Conservation (phyloP, 2,888 invertebrate species). For the Chesias legatella region DNA sequence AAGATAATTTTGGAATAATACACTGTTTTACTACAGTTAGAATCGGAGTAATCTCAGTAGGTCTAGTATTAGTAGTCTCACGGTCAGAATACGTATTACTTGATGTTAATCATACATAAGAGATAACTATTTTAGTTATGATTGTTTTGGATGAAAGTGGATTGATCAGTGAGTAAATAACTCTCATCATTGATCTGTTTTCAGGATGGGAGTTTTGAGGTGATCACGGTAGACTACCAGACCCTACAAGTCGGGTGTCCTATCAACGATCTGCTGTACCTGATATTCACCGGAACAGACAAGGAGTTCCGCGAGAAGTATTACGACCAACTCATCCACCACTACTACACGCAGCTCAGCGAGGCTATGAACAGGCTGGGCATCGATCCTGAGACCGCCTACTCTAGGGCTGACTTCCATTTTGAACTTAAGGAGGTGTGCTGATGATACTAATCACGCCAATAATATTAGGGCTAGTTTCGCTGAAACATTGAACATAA, state of each 20-base stretch:
- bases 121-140: too few relatives aligned
- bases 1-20: too few relatives aligned
- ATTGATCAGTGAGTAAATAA: constrained; percentile 22
- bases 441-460: too few relatives aligned
- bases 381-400: constrained; percentile 36
- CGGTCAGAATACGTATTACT: too few relatives aligned
- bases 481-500: too few relatives aligned
- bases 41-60: too few relatives aligned
- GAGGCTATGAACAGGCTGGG: constrained; percentile 36
- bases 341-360: constrained; percentile 37
- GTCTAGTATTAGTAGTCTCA: too few relatives aligned
- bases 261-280: constrained; percentile 52
- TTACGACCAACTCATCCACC: constrained; percentile 30
- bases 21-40: too few relatives aligned
- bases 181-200: constrained; percentile 19
- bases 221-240: constrained; percentile 56
- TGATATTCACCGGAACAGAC: constrained; percentile 55
- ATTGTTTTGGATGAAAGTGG: constrained; percentile 45
- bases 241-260: constrained; percentile 48
- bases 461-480: too few relatives aligned
- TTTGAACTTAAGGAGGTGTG: constrained; percentile 43
- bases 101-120: too few relatives aligned
- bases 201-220: constrained; percentile 41
- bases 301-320: constrained; percentile 43
- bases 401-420: constrained; percentile 44